A percentile compares a stretch with the other conserved stretches of the same genome.
These are phyloP conservation scores for Chrysodeixis includens DNA, from an alignment of 2,888 invertebrate species.

Conservation along the genomic window DNA sequence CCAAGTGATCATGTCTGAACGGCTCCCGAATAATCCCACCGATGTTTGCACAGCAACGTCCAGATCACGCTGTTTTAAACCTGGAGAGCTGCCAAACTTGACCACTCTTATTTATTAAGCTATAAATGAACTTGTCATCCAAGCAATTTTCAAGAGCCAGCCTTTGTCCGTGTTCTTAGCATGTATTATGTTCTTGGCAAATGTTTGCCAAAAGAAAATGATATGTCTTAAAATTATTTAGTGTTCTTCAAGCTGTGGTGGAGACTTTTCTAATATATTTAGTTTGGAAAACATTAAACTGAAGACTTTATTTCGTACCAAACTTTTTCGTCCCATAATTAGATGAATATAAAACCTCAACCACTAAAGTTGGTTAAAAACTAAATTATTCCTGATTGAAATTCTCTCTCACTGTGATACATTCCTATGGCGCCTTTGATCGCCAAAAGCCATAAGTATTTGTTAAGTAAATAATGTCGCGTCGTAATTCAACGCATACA, in stretches of 20 bases:
- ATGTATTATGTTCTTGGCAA: conserved; percentile 21
- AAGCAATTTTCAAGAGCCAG: conserved; percentile 50
- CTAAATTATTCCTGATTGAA: no score
- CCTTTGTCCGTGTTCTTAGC: conserved; percentile 34
- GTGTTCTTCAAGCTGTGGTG: not conserved
- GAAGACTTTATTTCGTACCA: no score
- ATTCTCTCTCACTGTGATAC: not conserved
- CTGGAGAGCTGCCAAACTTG: conserved; percentile 54
- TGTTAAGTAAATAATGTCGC: conserved; percentile 31
- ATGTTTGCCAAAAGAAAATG: conserved; percentile 24
- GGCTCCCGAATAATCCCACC: not conserved
- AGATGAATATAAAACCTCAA: no score
- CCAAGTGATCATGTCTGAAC: conserved; percentile 2
- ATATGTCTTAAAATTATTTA: conserved; percentile 1
- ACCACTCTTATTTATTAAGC: conserved; percentile 55
- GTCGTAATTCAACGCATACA: conserved; percentile 49
- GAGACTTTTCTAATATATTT: not conserved
- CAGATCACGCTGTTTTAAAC: conserved; percentile 28
- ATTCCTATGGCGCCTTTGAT: not conserved
- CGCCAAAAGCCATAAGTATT: conserved; percentile 17
- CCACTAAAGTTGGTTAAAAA: no score
- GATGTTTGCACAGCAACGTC: conserved; percentile 16
- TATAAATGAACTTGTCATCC: conserved; percentile 58
- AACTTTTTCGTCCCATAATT: no score
- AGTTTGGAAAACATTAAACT: no score